Conservation (phyloP, 2,797 vertebrate genomes). For the Halcyon badia region DNA sequence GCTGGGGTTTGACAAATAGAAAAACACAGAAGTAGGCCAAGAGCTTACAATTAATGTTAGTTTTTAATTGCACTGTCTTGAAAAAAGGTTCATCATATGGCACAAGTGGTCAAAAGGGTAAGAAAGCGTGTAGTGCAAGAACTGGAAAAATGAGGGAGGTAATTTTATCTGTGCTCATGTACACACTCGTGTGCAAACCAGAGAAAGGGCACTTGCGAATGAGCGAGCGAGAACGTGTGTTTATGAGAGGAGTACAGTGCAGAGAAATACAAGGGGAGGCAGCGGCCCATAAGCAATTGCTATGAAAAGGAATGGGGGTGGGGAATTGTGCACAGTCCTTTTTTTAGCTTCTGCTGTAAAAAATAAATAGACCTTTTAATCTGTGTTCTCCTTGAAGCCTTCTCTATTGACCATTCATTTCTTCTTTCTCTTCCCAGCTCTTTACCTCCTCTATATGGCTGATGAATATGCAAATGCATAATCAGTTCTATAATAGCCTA, state of each 20-base stretch:
- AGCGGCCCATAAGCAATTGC: conserved; percentile 27
- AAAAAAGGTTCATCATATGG: not conserved
- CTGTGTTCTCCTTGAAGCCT: not conserved
- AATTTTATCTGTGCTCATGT: not conserved
- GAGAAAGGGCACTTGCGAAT: not conserved
- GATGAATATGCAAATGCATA: conserved; percentile 60
- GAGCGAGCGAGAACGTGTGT: not conserved
- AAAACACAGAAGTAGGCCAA: conserved; percentile 55
- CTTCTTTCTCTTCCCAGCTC: conserved; percentile 26
- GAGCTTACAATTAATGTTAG: not conserved
- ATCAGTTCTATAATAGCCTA: conserved; percentile 49
- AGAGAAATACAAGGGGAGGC: not conserved
- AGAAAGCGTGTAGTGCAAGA: not conserved
- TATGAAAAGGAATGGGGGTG: conserved; percentile 31
- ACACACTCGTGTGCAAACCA: not conserved
- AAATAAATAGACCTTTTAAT: conserved; percentile 64
- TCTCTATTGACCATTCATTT: conserved; percentile 62
- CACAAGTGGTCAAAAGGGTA: not conserved
- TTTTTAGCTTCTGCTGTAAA: conserved; percentile 27
- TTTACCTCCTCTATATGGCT: conserved; percentile 44
- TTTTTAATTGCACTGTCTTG: conserved; percentile 17
- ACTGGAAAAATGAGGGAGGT: not conserved
- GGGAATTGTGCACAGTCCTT: not conserved
- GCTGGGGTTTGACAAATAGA: conserved; percentile 62
- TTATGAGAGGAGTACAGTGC: not conserved